Evolutionary conservation across 2,888 invertebrate genomes (phyloP), one percentile per base, ranked within the genome.

Genomic region (Lasius fuliginosus): DNA sequence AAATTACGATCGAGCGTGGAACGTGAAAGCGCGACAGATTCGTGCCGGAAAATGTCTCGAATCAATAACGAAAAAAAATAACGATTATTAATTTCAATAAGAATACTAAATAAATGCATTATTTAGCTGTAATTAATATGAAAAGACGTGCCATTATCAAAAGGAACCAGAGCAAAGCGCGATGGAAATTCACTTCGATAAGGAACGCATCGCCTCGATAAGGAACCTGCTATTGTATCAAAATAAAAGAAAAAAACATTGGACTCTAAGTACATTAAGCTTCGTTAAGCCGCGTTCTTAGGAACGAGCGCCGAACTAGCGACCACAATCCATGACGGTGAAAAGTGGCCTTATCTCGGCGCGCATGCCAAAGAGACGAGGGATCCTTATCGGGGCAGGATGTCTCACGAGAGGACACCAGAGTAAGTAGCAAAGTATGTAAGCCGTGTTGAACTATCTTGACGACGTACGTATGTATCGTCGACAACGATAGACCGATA

Each of bases 341-440:
- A 89, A 91, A 90, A 90, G 86, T 88, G 86, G 85, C 82, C 87
- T 91, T 92, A 92, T 90, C 92, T 76, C 40, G 73, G 64, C 79
- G 85, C 87, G 89, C 82, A 85, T 83, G 69, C 76, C 67, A 82
- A 83, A 85, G 84, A 85, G 84, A 79, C 82, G 75, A 85, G 82
- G 84, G 67, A 74, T 79, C 86, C 91, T 92, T 92, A 92, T 92
- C 92, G 91, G 69, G 82, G 86, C 87, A 86, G 89, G 91, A 91
- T 89, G 88, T 92, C 88, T 88, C 65, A 83, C 85, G 73, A 85
- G 85, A 88, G 88, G 88, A 90, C 89, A 88, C 87, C 40, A 87
- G 85, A 88, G 89, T 92, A 92, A 92, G 92, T 92, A 92, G 92
- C 92, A 92, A 92, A 92, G 90, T 92, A 89, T 92, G 92, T 92